These are phyloP conservation scores for Adoxophyes honmai DNA, from an alignment of 1,140 invertebrate genomes.

Conservation along the genomic window DNA sequence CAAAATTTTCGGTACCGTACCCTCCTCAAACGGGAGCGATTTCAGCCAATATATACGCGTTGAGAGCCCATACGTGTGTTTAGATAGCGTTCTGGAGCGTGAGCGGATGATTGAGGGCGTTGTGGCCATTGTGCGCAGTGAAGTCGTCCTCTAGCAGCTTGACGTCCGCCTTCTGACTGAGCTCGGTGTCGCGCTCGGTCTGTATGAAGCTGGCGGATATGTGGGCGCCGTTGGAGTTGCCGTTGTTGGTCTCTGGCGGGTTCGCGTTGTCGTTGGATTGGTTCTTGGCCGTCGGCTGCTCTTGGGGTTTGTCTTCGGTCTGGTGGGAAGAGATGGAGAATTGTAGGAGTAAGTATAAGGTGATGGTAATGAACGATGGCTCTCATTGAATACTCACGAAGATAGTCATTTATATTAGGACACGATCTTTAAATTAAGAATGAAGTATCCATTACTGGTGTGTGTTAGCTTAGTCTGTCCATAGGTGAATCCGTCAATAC, in stretches of 20 bases:
- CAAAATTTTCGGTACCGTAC: too few relatives aligned
- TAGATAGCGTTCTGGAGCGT: conserved; percentile 67
- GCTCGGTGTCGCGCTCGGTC: conserved; percentile 29
- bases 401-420: too few relatives aligned
- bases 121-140: conserved; percentile 62
- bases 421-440: too few relatives aligned
- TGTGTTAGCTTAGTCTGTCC: too few relatives aligned
- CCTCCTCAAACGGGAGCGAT: too few relatives aligned
- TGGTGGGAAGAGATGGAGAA: conserved; percentile 19
- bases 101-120: conserved; percentile 45
- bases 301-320: conserved; percentile 53
- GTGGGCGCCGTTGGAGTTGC: conserved; percentile 39
- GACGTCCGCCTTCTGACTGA: conserved; percentile 22
- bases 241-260: conserved; percentile 42
- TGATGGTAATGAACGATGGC: too few relatives aligned
- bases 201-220: conserved; percentile 25
- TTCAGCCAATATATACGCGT: conserved; percentile 62
- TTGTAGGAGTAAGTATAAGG: not conserved
- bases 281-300: conserved; percentile 43
- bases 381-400: too few relatives aligned
- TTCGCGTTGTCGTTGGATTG: conserved; percentile 39
- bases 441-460: too few relatives aligned
- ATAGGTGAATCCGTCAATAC: too few relatives aligned
- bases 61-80: conserved; percentile 26
- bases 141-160: conserved; percentile 49